Percentiles rank a stretch among this genome's conserved stretches.
Evolutionary conservation across 2,888 invertebrate genomes (phyloP).

Genomic region (Ernsta delagoae): DNA sequence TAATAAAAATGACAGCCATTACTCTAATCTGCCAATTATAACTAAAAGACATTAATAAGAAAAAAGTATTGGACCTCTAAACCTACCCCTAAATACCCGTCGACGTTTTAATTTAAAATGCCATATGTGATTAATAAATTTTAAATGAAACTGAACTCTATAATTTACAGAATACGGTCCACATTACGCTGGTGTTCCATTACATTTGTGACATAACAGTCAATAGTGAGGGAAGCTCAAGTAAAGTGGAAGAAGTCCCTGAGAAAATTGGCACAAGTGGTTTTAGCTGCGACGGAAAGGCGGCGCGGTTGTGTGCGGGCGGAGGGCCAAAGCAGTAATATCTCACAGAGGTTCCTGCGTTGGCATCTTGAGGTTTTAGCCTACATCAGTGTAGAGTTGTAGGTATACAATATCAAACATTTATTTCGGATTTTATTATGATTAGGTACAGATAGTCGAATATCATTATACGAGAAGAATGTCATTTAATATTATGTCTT

Average conservation of each 20-base stretch:
- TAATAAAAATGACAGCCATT: slow-evolving; percentile 22
- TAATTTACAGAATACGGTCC: slow-evolving; percentile 39
- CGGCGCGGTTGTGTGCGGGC: slow-evolving; percentile 58
- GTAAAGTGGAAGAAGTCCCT: slow-evolving; percentile 82
- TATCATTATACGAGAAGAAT: too few relatives aligned
- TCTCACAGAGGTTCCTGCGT: background rate
- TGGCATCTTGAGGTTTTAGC: background rate
- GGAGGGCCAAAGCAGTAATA: slow-evolving; percentile 48
- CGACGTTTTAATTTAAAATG: slow-evolving; percentile 44
- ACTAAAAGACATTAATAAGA: slow-evolving; percentile 75
- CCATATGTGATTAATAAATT: slow-evolving; percentile 39
- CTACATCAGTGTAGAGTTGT: background rate
- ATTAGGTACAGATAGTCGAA: too few relatives aligned
- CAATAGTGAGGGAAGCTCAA: slow-evolving; percentile 67
- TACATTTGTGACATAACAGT: slow-evolving; percentile 59
- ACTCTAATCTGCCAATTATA: slow-evolving; percentile 63
- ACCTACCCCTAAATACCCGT: slow-evolving; percentile 67
- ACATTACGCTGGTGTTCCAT: slow-evolving; percentile 51
- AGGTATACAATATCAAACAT: too few relatives aligned
- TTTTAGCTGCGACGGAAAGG: slow-evolving; percentile 74
- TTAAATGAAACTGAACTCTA: slow-evolving; percentile 57
- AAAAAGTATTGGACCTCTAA: slow-evolving; percentile 77
- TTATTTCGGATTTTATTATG: too few relatives aligned
- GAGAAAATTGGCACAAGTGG: slow-evolving; percentile 85
- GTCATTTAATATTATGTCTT: too few relatives aligned